Conservation (phyloP, 2,888 invertebrate genomes). For the Frankliniella intonsa region DNA sequence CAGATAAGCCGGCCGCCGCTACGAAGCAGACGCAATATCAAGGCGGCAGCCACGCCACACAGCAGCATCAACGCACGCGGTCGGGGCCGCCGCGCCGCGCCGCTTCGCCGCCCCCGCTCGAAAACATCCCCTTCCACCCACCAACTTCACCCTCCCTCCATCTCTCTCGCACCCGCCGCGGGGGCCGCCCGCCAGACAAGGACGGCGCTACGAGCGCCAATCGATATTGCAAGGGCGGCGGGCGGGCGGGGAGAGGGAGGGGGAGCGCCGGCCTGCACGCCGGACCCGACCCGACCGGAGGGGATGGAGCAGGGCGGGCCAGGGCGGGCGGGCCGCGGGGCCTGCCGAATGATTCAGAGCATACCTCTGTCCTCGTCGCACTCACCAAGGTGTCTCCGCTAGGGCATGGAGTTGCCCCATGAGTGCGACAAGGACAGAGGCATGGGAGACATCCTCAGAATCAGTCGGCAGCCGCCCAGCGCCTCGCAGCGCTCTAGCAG, state of each 20-base stretch:
- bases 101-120: background rate
- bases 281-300: background rate
- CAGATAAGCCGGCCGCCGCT: too few relatives aligned
- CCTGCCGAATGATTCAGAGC: too few relatives aligned
- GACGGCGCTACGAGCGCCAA: background rate
- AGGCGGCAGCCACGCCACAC: background rate
- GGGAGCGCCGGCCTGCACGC: background rate
- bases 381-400: too few relatives aligned
- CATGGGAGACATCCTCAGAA: too few relatives aligned
- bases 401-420: too few relatives aligned
- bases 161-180: background rate
- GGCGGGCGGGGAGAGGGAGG: background rate
- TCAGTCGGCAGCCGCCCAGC: too few relatives aligned
- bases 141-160: background rate
- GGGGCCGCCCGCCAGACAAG: background rate
- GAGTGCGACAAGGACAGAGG: too few relatives aligned
- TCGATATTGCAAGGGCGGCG: background rate
- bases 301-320: too few relatives aligned
- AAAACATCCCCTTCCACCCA: background rate
- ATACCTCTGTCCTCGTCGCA: too few relatives aligned
- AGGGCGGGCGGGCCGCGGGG: too few relatives aligned
- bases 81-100: background rate
- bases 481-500: too few relatives aligned
- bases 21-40: too few relatives aligned
- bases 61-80: background rate